Conservation (phyloP, 2,113 vertebrate genomes). For the Cepphus grylle region DNA sequence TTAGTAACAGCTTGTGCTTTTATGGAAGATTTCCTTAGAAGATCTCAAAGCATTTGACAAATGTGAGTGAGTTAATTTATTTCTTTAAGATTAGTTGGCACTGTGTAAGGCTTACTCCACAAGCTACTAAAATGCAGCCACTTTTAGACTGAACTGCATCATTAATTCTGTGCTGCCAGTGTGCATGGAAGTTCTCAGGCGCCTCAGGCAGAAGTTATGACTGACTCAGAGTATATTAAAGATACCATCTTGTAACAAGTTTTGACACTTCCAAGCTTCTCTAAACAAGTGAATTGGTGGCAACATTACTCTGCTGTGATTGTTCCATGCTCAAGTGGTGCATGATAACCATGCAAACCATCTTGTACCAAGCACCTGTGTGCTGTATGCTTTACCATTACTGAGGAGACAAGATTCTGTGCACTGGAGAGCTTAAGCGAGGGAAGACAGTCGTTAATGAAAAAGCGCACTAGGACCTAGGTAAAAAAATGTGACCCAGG, state of each 20-base stretch:
- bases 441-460: fast-evolving
- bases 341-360: not conserved
- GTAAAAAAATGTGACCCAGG: not conserved
- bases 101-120: not conserved
- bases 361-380: fast-evolving
- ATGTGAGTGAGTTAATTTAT: not conserved
- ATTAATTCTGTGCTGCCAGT: not conserved
- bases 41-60: not conserved
- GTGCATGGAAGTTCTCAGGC: not conserved
- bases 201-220: conserved; percentile 7
- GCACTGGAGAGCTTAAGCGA: not conserved
- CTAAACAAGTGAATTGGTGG: not conserved
- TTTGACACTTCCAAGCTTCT: not conserved
- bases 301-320: not conserved
- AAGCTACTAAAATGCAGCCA: not conserved
- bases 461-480: not conserved
- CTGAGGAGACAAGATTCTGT: not conserved
- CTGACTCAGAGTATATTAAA: not conserved
- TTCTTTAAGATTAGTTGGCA: not conserved
- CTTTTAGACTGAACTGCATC: not conserved
- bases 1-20: not conserved
- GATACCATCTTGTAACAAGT: not conserved
- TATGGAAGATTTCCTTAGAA: not conserved
- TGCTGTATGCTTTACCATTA: fast-evolving
- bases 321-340: not conserved